These are phyloP conservation scores for Lipotes vexillifer DNA, from an alignment of 2,113 vertebrate genomes.

Conservation along the genomic window DNA sequence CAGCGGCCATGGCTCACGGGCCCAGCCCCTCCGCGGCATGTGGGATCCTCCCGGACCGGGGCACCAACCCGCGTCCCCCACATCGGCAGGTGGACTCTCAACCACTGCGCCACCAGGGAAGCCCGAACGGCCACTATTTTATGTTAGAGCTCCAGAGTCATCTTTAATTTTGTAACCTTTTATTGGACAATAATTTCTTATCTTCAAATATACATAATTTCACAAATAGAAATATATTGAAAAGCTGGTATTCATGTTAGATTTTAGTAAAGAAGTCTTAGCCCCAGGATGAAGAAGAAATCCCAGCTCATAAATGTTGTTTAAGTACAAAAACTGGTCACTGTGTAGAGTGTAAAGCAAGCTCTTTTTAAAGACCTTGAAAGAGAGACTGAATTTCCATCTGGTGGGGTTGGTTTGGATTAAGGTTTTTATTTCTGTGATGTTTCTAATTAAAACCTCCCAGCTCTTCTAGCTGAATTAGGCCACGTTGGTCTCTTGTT, in stretches of 20 bases:
- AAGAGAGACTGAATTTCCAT: background rate
- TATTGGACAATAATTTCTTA: background rate
- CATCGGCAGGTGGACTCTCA: no score
- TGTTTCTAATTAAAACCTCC: constrained; percentile 43
- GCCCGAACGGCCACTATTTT: background rate
- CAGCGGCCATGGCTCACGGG: no score
- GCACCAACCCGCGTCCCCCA: no score
- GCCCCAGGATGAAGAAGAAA: background rate
- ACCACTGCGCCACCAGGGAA: no score
- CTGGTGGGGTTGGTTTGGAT: background rate
- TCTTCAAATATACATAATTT: background rate
- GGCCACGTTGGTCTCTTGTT: background rate
- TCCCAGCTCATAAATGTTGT: background rate
- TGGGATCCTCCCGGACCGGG: no score
- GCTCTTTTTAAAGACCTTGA: background rate
- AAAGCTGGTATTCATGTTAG: background rate
- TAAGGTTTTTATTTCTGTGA: constrained; percentile 7
- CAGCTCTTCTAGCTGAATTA: background rate
- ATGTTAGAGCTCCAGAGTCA: background rate
- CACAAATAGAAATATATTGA: background rate
- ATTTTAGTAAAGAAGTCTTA: background rate
- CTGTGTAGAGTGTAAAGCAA: background rate
- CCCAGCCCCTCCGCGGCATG: no score
- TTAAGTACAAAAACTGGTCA: background rate
- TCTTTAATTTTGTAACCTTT: background rate